Base-by-base conservation (phyloP, 2,113 vertebrate genomes). In the Oenanthe melanoleuca region DNA sequence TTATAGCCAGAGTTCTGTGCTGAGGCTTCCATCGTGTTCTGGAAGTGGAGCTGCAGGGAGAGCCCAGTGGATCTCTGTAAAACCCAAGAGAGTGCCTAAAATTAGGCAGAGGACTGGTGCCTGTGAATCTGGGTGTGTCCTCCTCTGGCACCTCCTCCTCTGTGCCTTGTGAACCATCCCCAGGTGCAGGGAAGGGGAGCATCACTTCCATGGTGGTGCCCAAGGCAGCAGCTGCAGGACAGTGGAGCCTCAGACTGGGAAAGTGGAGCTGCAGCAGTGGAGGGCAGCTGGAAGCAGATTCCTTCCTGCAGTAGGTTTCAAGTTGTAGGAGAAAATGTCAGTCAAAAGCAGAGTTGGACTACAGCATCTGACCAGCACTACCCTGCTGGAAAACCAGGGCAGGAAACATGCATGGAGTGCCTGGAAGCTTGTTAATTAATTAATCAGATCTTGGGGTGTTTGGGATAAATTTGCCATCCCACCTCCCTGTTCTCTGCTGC, bases 271-370 rank as follows among this genome's bases (percentile, higher is more conserved):
- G 60, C 2, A 1, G 40, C 3, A 4, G 9, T 21, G 0, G 0
- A 60, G 55, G 26, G 63, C 45, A 50, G 64, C 75, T 81, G 70
- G 44, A 80, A 73, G 14, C 29, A n/a, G 20, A 12, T 71, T 88
- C 45, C 29, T 79, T 60, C 65, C 31, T 0, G 0, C 49, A 11
- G 15, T 3, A 0, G 15, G 5, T 63, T 49, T 29, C 52, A 47
- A 81, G 33, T 9, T 38, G 9, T 31, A 55, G n/a, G 44, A 34
- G 40, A 66, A 71, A 93, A 33, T 0, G 1, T 15, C 47, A 53
- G 49, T 34, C 40, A 15, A 82, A 77, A 77, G 50, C 52, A 29
- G 33, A 47, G 22, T 7, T 71, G 77, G 22, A 37, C 70, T 57
- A 8, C 13, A 8, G 55, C 7, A 38, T 44, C 63, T 89, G 33